These are phyloP conservation scores for Patella ulyssiponensis DNA, from an alignment of 2,888 invertebrate genomes.

Conservation along the genomic window DNA sequence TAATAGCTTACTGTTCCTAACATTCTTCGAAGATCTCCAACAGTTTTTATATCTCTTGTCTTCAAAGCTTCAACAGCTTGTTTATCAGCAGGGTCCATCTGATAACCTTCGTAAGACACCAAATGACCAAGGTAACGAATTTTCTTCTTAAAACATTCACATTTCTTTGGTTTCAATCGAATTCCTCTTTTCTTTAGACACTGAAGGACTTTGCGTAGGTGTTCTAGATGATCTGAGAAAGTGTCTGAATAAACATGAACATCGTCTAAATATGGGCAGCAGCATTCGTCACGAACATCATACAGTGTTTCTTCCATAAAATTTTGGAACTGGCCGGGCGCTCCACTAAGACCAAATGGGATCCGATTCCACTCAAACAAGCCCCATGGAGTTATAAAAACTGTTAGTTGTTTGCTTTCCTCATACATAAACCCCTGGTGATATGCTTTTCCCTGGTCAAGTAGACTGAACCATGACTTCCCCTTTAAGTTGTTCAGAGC, in stretches of 20 bases:
- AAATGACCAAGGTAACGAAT: conserved; percentile 39
- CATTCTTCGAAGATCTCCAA: neutral
- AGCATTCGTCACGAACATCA: conserved; percentile 25
- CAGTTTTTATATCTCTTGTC: conserved; percentile 19
- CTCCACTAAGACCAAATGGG: conserved; percentile 33
- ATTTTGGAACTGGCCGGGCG: conserved; percentile 30
- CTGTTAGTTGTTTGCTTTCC: conserved; percentile 28
- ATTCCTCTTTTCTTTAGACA: conserved; percentile 29
- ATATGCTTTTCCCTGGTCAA: conserved; percentile 35
- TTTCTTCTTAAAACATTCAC: conserved; percentile 29
- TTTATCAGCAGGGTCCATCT: conserved; percentile 28
- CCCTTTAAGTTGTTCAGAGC: conserved; percentile 28
- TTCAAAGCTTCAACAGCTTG: conserved; percentile 29
- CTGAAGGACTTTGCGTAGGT: conserved; percentile 24
- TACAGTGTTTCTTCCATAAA: conserved; percentile 34
- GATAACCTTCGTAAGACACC: conserved; percentile 31
- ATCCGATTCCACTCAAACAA: conserved; percentile 35
- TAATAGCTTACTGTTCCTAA: neutral
- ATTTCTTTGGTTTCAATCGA: conserved; percentile 37
- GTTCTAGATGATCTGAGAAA: conserved; percentile 23
- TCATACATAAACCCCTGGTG: conserved; percentile 32
- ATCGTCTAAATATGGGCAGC: conserved; percentile 33
- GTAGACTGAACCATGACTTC: conserved; percentile 29
- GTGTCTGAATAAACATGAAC: conserved; percentile 27
- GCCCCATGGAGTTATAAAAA: conserved; percentile 34